These are phyloP conservation scores for Luehdorfia chinensis DNA, from an alignment of 1,140 invertebrate species.

Conservation along the genomic window DNA sequence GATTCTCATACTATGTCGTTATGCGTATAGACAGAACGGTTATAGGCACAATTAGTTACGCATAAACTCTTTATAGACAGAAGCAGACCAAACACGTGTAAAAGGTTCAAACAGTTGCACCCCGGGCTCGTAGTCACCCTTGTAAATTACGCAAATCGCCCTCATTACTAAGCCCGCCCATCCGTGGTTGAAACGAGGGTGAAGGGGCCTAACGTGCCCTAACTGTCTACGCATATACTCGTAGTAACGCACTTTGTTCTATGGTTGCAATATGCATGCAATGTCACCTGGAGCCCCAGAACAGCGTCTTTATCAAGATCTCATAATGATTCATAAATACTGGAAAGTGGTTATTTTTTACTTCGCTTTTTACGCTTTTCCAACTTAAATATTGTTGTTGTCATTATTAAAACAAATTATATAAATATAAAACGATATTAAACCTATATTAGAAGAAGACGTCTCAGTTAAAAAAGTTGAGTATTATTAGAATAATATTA, in stretches of 20 bases:
- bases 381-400: no score
- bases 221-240: constrained; percentile 26
- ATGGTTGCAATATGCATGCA: constrained; percentile 28
- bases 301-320: no score
- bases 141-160: constrained; percentile 61
- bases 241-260: constrained; percentile 19
- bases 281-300: constrained; percentile 1
- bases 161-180: constrained; percentile 59
- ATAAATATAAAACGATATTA: no score
- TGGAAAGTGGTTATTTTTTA: no score
- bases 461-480: no score
- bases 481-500: no score
- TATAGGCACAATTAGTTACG: constrained; percentile 17
- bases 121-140: constrained; percentile 36
- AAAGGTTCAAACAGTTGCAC: constrained; percentile 67
- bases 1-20: background rate
- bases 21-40: background rate
- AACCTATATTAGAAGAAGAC: no score
- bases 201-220: constrained; percentile 33
- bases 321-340: no score
- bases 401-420: no score
- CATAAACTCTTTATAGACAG: constrained; percentile 19
- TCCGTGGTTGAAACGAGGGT: constrained; percentile 51
- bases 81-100: constrained; percentile 50
- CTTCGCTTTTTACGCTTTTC: no score